phyloP scores from a whole-genome alignment of 2,888 invertebrate genomes.

The Blera fallax region DNA sequence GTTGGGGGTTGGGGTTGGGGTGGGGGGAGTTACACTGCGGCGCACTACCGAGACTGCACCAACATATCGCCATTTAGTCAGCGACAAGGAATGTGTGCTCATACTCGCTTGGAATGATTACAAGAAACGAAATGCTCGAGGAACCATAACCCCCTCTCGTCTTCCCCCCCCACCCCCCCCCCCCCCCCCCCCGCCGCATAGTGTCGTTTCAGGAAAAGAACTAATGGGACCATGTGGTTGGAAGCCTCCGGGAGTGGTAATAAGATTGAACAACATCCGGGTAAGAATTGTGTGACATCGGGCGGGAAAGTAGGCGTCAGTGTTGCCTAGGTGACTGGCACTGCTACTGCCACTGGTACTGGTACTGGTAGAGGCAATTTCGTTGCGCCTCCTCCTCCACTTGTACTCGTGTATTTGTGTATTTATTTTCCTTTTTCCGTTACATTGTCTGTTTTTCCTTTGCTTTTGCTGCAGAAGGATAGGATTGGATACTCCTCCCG shows the following conservation, averaged over 20 bases:
- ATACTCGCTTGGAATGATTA: constrained; percentile 70
- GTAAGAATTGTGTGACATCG: constrained; percentile 59
- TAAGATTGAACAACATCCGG: constrained; percentile 73
- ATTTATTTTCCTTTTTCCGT: constrained; percentile 2
- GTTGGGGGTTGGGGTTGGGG: background rate
- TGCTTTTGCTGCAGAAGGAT: constrained; percentile 12
- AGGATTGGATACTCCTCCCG: no score
- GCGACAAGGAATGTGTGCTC: constrained; percentile 55
- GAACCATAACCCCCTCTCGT: constrained; percentile 59
- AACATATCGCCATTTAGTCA: constrained; percentile 63
- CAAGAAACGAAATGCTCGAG: constrained; percentile 67
- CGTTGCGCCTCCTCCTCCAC: constrained; percentile 7
- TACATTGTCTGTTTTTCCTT: constrained; percentile 45
- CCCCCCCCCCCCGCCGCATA: background rate
- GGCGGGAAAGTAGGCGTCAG: constrained; percentile 44
- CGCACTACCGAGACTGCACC: constrained; percentile 15
- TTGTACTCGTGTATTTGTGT: constrained; percentile 7
- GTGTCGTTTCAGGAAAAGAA: constrained; percentile 15
- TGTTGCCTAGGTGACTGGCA: constrained; percentile 45
- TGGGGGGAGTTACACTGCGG: background rate
- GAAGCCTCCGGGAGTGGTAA: constrained; percentile 65
- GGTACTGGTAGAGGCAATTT: constrained; percentile 69
- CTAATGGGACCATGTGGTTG: constrained; percentile 65
- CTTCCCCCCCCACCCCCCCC: background rate
- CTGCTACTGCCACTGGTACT: no score